A percentile compares a stretch with the other conserved stretches of the same genome.
Conservation (phyloP, 1,140 invertebrate species). For the Drosophila sproati region DNA sequence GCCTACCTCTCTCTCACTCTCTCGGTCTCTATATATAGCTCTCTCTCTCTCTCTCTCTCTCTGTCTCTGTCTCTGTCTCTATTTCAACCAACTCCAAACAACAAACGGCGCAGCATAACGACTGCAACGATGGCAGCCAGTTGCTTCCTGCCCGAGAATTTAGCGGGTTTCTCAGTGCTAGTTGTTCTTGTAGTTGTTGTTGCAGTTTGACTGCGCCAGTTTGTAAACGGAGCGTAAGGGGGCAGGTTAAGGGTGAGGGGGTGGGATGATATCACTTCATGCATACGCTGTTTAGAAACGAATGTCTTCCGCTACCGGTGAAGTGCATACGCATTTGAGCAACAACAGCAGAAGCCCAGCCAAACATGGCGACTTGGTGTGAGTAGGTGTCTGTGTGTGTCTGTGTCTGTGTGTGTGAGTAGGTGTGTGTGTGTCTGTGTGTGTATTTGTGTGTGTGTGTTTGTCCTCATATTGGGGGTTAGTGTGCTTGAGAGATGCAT, state of each 20-base stretch:
- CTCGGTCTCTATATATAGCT: not conserved
- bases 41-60: not conserved
- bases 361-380: not conserved
- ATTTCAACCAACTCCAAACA: conserved; percentile 33
- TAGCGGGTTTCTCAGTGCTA: conserved; percentile 16
- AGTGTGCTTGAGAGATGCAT: conserved; percentile 42
- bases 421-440: not conserved
- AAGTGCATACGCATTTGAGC: conserved; percentile 57
- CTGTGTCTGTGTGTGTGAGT: not conserved
- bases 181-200: conserved; percentile 29
- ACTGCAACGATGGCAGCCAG: conserved; percentile 39
- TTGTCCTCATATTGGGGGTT: conserved; percentile 2
- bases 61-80: not conserved
- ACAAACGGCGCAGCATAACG: conserved; percentile 13
- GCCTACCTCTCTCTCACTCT: not conserved
- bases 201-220: conserved; percentile 39
- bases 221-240: conserved; percentile 10
- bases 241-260: not conserved
- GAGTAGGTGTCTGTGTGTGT: not conserved
- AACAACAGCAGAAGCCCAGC: conserved; percentile 37
- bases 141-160: conserved; percentile 49
- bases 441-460: not conserved
- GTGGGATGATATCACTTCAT: conserved; percentile 30
- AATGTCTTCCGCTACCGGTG: conserved; percentile 57
- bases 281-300: conserved; percentile 55